phyloP scores from a whole-genome alignment of 2,797 vertebrate species.

The Myotis findleyi region DNA sequence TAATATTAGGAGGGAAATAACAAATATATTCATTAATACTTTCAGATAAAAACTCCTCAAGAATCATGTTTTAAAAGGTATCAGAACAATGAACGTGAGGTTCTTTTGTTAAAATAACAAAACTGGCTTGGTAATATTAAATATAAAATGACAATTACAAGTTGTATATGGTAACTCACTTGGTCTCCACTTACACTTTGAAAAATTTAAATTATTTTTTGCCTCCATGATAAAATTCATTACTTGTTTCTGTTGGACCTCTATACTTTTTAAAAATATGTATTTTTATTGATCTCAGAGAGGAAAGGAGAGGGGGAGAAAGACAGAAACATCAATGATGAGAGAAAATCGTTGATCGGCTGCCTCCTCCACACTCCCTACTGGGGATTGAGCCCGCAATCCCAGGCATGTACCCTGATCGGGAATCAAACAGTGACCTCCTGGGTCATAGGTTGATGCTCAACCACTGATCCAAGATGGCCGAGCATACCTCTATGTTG shows the following conservation, averaged over 20 bases:
- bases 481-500: too few species aligned
- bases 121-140: not conserved
- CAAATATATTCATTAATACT: not conserved
- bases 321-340: too few species aligned
- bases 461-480: too few species aligned
- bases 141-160: not conserved
- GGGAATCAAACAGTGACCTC: too few species aligned
- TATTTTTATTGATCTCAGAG: too few species aligned
- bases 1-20: slow-evolving; percentile 2
- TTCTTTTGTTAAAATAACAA: not conserved
- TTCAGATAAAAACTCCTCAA: slow-evolving; percentile 52
- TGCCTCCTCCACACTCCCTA: too few species aligned
- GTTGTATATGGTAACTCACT: not conserved
- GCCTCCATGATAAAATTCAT: not conserved
- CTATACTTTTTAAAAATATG: not conserved
- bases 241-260: not conserved
- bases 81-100: not conserved
- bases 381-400: too few species aligned
- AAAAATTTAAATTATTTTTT: not conserved
- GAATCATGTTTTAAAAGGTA: slow-evolving; percentile 14
- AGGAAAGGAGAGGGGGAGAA: too few species aligned
- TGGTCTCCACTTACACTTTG: not conserved
- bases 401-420: too few species aligned
- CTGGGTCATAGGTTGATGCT: too few species aligned
- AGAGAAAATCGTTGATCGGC: too few species aligned